Conservation (phyloP, 1,140 invertebrate genomes). For the Cherax destructor region DNA sequence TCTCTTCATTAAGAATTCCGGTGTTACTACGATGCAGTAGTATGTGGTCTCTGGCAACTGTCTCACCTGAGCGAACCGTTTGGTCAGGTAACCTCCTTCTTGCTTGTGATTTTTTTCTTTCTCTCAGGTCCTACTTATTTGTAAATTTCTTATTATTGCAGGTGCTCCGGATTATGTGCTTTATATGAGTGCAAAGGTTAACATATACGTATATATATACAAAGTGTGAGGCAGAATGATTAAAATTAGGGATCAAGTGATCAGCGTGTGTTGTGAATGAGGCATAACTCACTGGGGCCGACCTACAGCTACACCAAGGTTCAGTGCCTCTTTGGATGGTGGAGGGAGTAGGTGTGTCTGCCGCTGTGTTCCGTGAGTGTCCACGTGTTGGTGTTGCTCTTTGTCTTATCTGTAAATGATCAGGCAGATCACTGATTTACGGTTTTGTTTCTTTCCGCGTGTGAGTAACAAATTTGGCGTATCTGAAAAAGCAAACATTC, state of each 20-base stretch:
- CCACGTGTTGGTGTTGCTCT: constrained; percentile 36
- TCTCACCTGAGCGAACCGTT: constrained; percentile 7
- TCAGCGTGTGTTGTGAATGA: neutral
- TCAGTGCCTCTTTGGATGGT: constrained; percentile 53
- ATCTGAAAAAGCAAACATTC: too few relatives aligned
- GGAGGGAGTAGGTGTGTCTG: constrained; percentile 43
- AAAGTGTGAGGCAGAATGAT: neutral
- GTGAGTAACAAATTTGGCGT: neutral
- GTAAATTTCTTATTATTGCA: neutral
- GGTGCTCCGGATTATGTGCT: neutral
- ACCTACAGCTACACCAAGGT: constrained; percentile 15
- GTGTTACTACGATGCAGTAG: neutral
- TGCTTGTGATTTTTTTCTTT: neutral
- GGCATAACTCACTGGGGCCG: constrained; percentile 19
- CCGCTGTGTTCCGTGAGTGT: constrained; percentile 31
- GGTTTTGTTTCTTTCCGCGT: too few relatives aligned
- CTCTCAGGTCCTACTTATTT: neutral
- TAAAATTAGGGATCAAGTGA: neutral
- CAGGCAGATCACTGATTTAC: too few relatives aligned
- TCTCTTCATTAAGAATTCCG: neutral
- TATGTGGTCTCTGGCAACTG: constrained; percentile 25
- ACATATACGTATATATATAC: neutral
- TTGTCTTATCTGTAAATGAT: neutral
- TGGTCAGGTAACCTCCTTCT: constrained; percentile 10
- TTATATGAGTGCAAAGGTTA: neutral